Conservation (phyloP, 2,888 invertebrate species). For the Diaperis boleti region DNA sequence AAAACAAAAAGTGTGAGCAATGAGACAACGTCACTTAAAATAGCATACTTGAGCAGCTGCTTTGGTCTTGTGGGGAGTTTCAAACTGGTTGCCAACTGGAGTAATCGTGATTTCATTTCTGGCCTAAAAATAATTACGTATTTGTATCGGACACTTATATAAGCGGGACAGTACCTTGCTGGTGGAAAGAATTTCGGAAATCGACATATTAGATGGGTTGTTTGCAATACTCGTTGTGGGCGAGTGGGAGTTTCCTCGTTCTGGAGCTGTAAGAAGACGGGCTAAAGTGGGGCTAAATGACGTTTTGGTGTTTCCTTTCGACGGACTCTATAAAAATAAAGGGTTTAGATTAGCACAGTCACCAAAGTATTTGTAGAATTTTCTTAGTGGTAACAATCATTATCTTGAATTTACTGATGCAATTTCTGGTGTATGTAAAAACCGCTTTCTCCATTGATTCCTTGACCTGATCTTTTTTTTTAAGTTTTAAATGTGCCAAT, state of each 20-base stretch:
- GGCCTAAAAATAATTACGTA: slow-evolving; percentile 64
- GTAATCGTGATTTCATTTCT: slow-evolving; percentile 75
- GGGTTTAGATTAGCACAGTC: slow-evolving; percentile 3
- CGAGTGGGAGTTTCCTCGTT: slow-evolving; percentile 52
- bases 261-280: slow-evolving; percentile 78
- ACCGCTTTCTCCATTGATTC: no score
- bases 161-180: slow-evolving; percentile 60
- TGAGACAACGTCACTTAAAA: background rate
- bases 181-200: slow-evolving; percentile 64
- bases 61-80: slow-evolving; percentile 44
- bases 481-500: no score
- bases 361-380: no score
- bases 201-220: slow-evolving; percentile 60
- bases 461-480: no score
- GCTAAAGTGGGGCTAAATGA: slow-evolving; percentile 86
- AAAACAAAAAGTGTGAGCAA: background rate
- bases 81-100: slow-evolving; percentile 67
- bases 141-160: background rate
- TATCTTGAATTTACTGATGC: no score
- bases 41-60: slow-evolving; percentile 9
- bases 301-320: slow-evolving; percentile 66
- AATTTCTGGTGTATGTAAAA: no score
- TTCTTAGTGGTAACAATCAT: no score
- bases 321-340: slow-evolving; percentile 59
- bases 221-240: slow-evolving; percentile 47